phyloP scores from a whole-genome alignment of 1,140 invertebrate species.

The Drosophila punjabiensis region DNA sequence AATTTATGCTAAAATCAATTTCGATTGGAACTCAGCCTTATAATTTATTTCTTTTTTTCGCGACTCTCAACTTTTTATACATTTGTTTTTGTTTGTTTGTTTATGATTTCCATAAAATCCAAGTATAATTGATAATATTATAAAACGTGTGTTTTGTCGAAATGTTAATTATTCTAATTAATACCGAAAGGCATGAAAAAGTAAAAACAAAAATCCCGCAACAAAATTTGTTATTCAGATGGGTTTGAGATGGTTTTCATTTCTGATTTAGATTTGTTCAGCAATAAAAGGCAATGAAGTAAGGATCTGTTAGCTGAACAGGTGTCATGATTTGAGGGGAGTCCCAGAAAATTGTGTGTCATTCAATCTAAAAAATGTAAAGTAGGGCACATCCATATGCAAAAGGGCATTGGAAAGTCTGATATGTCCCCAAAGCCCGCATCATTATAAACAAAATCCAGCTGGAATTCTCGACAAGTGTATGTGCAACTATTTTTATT shows the following conservation, averaged over 20 bases:
- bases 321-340: constrained; percentile 8
- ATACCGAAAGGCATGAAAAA: constrained; percentile 1
- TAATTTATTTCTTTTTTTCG: constrained; percentile 28
- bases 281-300: neutral
- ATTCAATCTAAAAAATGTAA: neutral
- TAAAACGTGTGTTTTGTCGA: constrained; percentile 26
- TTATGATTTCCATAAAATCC: constrained; percentile 19
- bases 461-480: neutral
- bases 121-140: constrained; percentile 16
- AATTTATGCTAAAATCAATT: constrained; percentile 29
- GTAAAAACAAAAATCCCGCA: constrained; percentile 12
- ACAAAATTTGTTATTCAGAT: constrained; percentile 25
- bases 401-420: constrained; percentile 21
- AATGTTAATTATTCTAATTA: constrained; percentile 38
- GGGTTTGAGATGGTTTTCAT: neutral
- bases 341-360: constrained; percentile 13
- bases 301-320: constrained; percentile 4
- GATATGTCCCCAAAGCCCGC: neutral
- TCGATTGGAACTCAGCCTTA: neutral
- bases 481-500: constrained; percentile 48
- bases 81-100: constrained; percentile 17
- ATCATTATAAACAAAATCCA: neutral
- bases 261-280: constrained; percentile 3
- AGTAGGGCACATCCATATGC: neutral
- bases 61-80: constrained; percentile 1